Percentiles rank a stretch among this genome's conserved stretches.
These are phyloP conservation scores for Chionoecetes opilio DNA, from an alignment of 1,140 invertebrate genomes.

Conservation along the genomic window DNA sequence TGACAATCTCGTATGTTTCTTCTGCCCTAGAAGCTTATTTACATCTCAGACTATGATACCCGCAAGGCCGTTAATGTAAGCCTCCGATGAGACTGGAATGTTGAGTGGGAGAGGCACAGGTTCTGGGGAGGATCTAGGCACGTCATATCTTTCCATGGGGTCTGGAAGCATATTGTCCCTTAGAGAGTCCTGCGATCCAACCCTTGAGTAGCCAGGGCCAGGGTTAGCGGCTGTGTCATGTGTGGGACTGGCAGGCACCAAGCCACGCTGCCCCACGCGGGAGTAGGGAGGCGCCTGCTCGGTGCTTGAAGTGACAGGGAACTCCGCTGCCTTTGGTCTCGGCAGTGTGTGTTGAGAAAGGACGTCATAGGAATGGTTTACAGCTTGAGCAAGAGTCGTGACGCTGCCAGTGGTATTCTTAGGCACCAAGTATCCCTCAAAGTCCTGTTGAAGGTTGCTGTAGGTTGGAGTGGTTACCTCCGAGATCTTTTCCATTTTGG, in stretches of 20 bases:
- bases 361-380: neutral
- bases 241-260: slow-evolving; percentile 56
- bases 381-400: neutral
- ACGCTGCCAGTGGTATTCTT: slow-evolving; percentile 42
- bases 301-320: neutral
- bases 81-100: slow-evolving; percentile 49
- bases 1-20: neutral
- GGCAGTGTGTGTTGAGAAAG: slow-evolving; percentile 48
- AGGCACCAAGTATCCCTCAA: slow-evolving; percentile 67
- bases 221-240: neutral
- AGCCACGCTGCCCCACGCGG: slow-evolving; percentile 48
- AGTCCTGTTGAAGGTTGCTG: slow-evolving; percentile 60
- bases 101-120: slow-evolving; percentile 20
- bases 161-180: slow-evolving; percentile 33
- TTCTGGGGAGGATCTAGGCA: slow-evolving; percentile 1
- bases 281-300: slow-evolving; percentile 54
- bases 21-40: neutral
- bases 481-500: slow-evolving; percentile 60
- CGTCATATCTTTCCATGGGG: slow-evolving; percentile 59
- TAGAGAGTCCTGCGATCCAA: neutral
- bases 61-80: slow-evolving; percentile 12
- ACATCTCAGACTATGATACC: slow-evolving; percentile 59
- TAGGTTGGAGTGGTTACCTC: slow-evolving; percentile 69
- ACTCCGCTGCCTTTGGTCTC: neutral
- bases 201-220: slow-evolving; percentile 64